These are phyloP conservation scores for Mesaphorura yosii DNA, from an alignment of 1,140 invertebrate genomes.

Conservation along the genomic window DNA sequence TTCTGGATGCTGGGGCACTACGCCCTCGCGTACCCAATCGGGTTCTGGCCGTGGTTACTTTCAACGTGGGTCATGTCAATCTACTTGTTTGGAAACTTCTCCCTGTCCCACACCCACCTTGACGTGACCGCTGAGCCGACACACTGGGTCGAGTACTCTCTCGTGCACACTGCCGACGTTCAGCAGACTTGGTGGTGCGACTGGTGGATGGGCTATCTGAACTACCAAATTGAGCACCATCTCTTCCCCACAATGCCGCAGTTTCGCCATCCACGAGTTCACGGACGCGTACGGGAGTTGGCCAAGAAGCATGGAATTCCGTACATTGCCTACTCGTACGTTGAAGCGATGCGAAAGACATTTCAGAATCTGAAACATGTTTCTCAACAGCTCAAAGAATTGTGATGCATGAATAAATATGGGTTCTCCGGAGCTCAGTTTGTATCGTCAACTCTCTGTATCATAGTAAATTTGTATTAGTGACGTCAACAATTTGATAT, in stretches of 20 bases:
- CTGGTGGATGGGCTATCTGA: slow-evolving; percentile 20
- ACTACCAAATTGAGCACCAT: slow-evolving; percentile 23
- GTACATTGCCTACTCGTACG: slow-evolving; percentile 6
- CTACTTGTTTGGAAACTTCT: slow-evolving; percentile 18
- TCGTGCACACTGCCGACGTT: slow-evolving; percentile 13
- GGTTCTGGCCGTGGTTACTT: slow-evolving; percentile 17
- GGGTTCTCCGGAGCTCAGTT: too few relatives aligned
- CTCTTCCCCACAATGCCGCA: slow-evolving; percentile 17
- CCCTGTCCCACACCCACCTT: slow-evolving; percentile 17
- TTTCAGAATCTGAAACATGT: slow-evolving; percentile 14
- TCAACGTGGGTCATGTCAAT: slow-evolving; percentile 15
- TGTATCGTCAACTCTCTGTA: too few relatives aligned
- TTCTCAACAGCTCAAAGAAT: slow-evolving; percentile 2
- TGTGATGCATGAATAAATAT: too few relatives aligned
- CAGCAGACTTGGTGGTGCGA: background rate
- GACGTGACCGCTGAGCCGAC: slow-evolving; percentile 13
- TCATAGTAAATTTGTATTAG: too few relatives aligned
- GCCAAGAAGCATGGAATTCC: slow-evolving; percentile 7
- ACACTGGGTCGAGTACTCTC: slow-evolving; percentile 17
- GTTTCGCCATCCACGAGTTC: slow-evolving; percentile 2
- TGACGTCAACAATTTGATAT: too few relatives aligned
- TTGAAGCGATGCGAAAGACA: slow-evolving; percentile 4
- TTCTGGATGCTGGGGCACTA: slow-evolving; percentile 14
- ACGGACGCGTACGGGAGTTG: slow-evolving; percentile 1
- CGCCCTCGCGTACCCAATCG: slow-evolving; percentile 10